Base-by-base conservation (phyloP, 2,888 invertebrate genomes). In the Polietes domitor region DNA sequence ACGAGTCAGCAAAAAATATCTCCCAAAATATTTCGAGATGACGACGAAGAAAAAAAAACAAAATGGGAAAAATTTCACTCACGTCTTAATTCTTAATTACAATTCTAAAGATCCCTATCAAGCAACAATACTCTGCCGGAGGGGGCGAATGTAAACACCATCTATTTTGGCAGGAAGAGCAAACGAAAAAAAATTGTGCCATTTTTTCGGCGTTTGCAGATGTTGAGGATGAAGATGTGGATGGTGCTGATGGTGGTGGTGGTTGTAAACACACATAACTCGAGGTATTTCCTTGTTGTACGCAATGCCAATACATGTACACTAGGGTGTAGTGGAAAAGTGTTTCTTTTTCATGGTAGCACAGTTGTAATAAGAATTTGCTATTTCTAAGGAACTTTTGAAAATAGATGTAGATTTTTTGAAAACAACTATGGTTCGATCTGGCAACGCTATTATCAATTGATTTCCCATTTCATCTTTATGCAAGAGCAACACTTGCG, bases 51-150 rank as follows among this genome's bases (percentile, higher is more conserved):
- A 61, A 28, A 61, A 61, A 7, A 61, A 58, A 26, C 24, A 37
- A 7, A 37, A 24, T 10, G 12, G 12, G 10, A 17, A 63, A 21
- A 5, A 83, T 80, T 77, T 80, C 26, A 24, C 70, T 77, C 77
- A 80, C 80, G 77, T 71, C 77, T 50, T 58, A 37, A 58, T 47
- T 63, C 80, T 70, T 61, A 74, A 83, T 83, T 80, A 80, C 77
- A 80, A 74, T 83, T 63, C 73, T n/a, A 77, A 77, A 77, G 68
- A 71, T 73, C 32, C 32, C 61, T 61, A 61, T 61, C 61, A 61
- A 61, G 32, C 26, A 61, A 61, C 61, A 28, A 61, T 61, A n/a
- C n/a, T 28, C 28, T n/a, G 28, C 15, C 9, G 37, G 15, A 41
- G 65, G 26, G 28, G 55, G 12, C 10, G 28, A 17, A 32, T 32